Percentiles rank a stretch among this genome's conserved stretches.
These are phyloP conservation scores for Umimayanthus chanpuru DNA, from an alignment of 92 coral and sea anemone species.

Conservation along the genomic window DNA sequence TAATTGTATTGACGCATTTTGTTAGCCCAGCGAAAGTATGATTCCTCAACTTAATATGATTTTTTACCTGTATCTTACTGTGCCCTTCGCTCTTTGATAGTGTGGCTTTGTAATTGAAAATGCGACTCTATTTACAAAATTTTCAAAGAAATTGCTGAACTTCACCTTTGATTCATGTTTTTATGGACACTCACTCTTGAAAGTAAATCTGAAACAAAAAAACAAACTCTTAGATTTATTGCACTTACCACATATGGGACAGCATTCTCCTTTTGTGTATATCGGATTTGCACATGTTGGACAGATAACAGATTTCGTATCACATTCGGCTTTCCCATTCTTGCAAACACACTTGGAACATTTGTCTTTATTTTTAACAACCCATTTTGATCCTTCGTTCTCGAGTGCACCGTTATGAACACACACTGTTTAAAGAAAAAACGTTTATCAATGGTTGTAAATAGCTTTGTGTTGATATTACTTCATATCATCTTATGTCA, in stretches of 20 bases:
- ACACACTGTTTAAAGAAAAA: constrained; percentile 3
- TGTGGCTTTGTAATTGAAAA: no score
- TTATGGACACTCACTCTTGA: not conserved
- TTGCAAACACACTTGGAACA: constrained; percentile 26
- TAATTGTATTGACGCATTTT: no score
- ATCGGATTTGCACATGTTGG: constrained; percentile 17
- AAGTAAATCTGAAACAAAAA: not conserved
- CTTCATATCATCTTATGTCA: not conserved
- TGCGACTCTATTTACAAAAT: no score
- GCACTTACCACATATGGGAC: constrained; percentile 36
- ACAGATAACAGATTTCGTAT: not conserved
- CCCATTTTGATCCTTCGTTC: constrained; percentile 42
- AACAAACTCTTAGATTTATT: not conserved
- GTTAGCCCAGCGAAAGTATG: no score
- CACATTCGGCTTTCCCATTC: constrained; percentile 14
- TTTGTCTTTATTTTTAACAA: not conserved
- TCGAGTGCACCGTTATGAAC: constrained; percentile 36
- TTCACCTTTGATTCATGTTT: not conserved
- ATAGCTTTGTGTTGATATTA: not conserved
- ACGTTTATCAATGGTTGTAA: not conserved
- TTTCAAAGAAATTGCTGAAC: no score
- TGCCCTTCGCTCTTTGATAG: no score
- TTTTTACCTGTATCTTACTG: no score
- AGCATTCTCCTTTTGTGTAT: constrained; percentile 32
- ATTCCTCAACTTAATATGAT: no score